A percentile compares a stretch with the other conserved stretches of the same genome.
Evolutionary conservation across 1,140 invertebrate species (phyloP).

Genomic region (Cydia fagiglandana): DNA sequence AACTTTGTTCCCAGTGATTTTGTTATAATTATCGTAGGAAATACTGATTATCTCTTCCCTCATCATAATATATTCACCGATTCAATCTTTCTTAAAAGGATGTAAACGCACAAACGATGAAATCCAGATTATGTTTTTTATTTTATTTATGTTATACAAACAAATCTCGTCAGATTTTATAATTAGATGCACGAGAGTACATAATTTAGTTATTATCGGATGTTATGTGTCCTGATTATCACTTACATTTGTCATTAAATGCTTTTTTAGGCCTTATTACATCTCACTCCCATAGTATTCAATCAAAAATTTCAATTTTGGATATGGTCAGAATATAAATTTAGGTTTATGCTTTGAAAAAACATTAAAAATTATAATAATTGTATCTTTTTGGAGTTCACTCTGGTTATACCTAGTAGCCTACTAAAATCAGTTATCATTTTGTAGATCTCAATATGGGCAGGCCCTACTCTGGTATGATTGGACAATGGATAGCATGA

Average conservation of each 20-base stretch:
- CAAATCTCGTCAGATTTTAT: conserved; percentile 24
- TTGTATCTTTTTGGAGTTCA: not conserved
- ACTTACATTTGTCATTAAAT: conserved; percentile 22
- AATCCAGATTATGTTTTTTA: not conserved
- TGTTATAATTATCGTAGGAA: conserved; percentile 3
- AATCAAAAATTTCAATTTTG: not conserved
- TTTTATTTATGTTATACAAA: conserved; percentile 24
- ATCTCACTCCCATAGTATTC: not conserved
- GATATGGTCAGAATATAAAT: not conserved
- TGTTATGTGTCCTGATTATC: conserved; percentile 25
- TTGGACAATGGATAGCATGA: conserved; percentile 23
- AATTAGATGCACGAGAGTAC: conserved; percentile 22
- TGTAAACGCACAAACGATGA: not conserved
- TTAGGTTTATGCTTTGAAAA: not conserved
- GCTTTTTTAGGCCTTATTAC: not conserved
- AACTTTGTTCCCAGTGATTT: not conserved
- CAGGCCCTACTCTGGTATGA: not conserved
- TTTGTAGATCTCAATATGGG: conserved; percentile 27
- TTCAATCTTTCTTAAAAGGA: not conserved
- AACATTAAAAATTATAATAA: not conserved
- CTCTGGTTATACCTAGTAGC: not conserved
- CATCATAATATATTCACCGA: not conserved
- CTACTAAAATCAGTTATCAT: not conserved
- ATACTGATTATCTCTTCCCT: not conserved
- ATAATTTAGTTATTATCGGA: conserved; percentile 21